Evolutionary conservation across 1,140 invertebrate genomes (phyloP), one percentile per base, ranked within the genome.

Genomic region (Nomia melanderi): DNA sequence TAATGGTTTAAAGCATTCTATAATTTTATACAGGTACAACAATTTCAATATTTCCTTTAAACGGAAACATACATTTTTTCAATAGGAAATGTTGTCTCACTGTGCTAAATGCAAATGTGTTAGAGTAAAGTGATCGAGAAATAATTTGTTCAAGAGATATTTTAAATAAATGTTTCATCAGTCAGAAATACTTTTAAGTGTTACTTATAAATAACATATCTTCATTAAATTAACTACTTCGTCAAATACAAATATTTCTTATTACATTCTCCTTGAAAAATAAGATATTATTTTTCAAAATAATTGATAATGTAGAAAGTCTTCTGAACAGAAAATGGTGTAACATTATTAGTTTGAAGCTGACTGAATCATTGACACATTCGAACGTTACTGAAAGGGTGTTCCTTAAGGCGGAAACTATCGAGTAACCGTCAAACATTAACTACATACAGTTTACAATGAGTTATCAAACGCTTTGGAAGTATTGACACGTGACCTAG

Each of bases 371-470:
- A 69, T 29, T 59, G 69, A 73, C 66, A 78, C 74, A 41, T 39
- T 64, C 64, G 44, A 69, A 66, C 39, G 50, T 67, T 73, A 73
- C 33, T 66, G 79, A 77, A 74, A 83, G 75, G 75, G 78, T 66
- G 81, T 83, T 83, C 81, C 73, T 54, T 64, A 71, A 47, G 75
- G 56, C 66, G 79, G 36, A 67, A 83, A 83, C 81, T 83, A 83
- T 83, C 74, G 81, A 83, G 54, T 82, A 83, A 73, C 79, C 77
- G 81, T 83, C 81, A 83, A 73, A 82, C 65, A 66, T 77, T 82
- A 39, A n/a, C 67, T 56, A 25, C 41, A 73, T 41, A 39, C 66
- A 57, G 63, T 59, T 74, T 60, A 74, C 81, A 74, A 66, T 83
- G 67, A 82, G 77, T 74, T 82, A 71, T 83, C 74, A 72, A 78